Base-by-base conservation (phyloP, 1,140 invertebrate genomes). In the Nasonia giraulti region DNA sequence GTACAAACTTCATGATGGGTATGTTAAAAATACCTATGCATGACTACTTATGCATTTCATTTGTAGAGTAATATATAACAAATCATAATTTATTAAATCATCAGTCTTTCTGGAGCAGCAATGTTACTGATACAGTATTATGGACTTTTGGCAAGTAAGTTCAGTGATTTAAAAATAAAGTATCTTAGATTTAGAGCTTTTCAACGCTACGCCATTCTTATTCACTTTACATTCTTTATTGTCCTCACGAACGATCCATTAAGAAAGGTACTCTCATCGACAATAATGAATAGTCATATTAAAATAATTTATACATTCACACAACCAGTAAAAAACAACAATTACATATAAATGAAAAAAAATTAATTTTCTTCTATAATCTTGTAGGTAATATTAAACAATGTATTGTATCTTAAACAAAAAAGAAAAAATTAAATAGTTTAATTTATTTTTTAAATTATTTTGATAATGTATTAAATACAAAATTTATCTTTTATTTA, bases 251-350 rank as follows among this genome's bases (percentile, higher is more conserved):
- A 10, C 68, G 27, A 62, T 62, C 23, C 68, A 12, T 71, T 12
- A 33, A 71, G 14, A 27, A 12, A 4, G 23, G 31, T 71, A 33
- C 66, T 68, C 0, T 27, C 2, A 23, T 31, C 68, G 68, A 71
- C 68, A 71, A 71, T 71, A 71, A 71, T 71, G 68, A 71, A 71
- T 71, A 27, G 23, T 31, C 20, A 66, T 27, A 71, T 12, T 71
- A 8, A 71, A 71, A 71, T 20, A n/a, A 20, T 62, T 8, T 5
- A 4, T n/a, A 71, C 27, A 71, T 68, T 68, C 0, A 68, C 20
- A 50, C 11, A 50, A 50, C 2, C 14, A n/a, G 20, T 62, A n/a
- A 62, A n/a, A 62, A 17, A 1, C 1, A 17, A 20, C 8, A 17
- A 55, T 55, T 44, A 10, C 6, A 44, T 44, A 44, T 0, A 44